Base-by-base conservation (phyloP, 2,113 vertebrate species). In the Lophochroa leadbeateri region DNA sequence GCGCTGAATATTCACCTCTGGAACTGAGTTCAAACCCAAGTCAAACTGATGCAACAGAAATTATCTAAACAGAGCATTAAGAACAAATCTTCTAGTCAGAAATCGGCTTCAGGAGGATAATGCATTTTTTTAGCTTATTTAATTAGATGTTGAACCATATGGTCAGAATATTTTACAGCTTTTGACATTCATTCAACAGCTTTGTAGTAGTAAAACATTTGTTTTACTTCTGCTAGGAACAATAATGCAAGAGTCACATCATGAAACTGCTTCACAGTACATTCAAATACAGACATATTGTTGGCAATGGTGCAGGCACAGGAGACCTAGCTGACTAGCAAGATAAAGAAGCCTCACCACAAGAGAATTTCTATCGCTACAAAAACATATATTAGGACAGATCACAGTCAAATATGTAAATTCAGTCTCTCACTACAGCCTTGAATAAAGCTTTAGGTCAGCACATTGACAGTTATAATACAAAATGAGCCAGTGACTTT, bases 1-100 rank as follows among this genome's bases (percentile, higher is more conserved):
- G 37, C 29, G 77, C 60, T 86, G 60, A 90, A 78, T 80, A 94
- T 94, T 96, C 82, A 96, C 77, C 95, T 95, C 86, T 95, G 75
- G 65, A 96, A 95, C 23, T 0, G 33, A 94, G 78, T 55, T 85
- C 49, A 92, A 82, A 84, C 78, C 39, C 58, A 92, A 96, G 87
- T 33, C 91, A 81, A 78, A 95, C 31, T 91, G 82, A 71, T 81
- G 47, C 55, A 83, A 71, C 41, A 84, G 55, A 96, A 97, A 87
- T 77, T 46, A 55, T 39, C 71, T 82, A 71, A 70, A 67, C 58
- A 60, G 60, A 92, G 6, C 14, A 67, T 82, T 79, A 87, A 61
- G 72, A 92, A 92, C 6, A 60, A 57, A 83, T 80, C 52, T 80
- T 87, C 35, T 46, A 53, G 19, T 80, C 46, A 88, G 74, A 91